Percentiles rank a stretch among this genome's conserved stretches.
Conservation (phyloP, 2,113 vertebrate genomes). For the Urocynchramus pylzowi region DNA sequence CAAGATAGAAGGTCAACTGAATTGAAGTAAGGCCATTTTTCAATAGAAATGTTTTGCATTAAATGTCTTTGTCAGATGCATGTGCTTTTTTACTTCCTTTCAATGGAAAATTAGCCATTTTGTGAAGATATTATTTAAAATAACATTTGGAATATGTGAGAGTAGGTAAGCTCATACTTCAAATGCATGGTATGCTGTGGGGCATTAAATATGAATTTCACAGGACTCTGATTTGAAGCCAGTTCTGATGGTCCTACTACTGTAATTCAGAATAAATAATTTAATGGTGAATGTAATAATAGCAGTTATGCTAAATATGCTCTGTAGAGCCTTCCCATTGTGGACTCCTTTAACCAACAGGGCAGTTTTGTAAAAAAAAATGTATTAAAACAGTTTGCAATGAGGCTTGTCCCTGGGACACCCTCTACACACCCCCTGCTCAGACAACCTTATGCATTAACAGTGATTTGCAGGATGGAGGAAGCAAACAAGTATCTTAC, state of each 20-base stretch:
- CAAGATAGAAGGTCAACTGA: background rate
- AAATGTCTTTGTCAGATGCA: background rate
- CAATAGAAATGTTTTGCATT: background rate
- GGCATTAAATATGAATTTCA: background rate
- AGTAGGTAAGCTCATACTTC: background rate
- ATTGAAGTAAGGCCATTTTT: background rate
- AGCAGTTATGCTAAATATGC: background rate
- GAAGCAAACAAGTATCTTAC: background rate
- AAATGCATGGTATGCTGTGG: background rate
- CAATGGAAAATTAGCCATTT: background rate
- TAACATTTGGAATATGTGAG: background rate
- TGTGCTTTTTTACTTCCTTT: background rate
- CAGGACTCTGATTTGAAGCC: background rate
- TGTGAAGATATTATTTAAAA: background rate
- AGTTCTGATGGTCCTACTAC: background rate
- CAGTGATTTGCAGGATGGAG: background rate
- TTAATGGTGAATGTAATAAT: background rate
- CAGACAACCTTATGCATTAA: background rate
- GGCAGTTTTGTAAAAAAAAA: background rate
- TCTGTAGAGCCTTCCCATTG: background rate
- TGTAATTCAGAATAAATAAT: background rate
- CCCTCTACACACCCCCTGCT: background rate
- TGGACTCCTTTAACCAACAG: background rate
- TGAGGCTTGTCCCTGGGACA: background rate
- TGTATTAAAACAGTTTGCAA: background rate